Evolutionary conservation across 2,888 invertebrate species (phyloP).

Genomic region (Agriopis leucophaearia): DNA sequence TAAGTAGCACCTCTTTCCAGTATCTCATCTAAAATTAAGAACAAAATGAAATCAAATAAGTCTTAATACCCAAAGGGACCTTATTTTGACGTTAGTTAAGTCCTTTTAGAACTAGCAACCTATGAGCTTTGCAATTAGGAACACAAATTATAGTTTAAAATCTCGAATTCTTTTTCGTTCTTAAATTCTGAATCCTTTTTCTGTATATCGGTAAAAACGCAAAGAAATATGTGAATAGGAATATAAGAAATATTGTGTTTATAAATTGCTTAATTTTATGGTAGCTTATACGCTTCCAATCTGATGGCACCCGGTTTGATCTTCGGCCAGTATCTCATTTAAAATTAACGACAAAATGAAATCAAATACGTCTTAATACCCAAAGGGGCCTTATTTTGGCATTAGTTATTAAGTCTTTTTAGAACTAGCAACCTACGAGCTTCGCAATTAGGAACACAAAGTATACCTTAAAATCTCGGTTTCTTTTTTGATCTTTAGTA

Average conservation of each 20-base stretch:
- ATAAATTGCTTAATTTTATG: too few relatives aligned
- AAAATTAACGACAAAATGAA: slow-evolving; percentile 12
- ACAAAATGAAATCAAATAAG: slow-evolving; percentile 1
- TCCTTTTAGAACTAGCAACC: background rate
- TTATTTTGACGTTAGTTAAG: slow-evolving; percentile 4
- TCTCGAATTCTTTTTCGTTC: background rate
- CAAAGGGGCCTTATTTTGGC: slow-evolving; percentile 1
- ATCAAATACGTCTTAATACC: background rate
- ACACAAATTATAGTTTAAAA: slow-evolving; percentile 3
- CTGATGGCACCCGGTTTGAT: too few relatives aligned
- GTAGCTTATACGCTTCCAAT: too few relatives aligned
- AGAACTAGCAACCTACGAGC: background rate
- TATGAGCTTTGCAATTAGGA: background rate
- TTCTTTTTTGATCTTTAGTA: background rate
- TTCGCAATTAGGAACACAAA: background rate
- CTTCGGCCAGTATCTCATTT: background rate
- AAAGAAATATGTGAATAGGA: background rate
- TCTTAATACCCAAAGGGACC: background rate
- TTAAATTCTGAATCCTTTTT: background rate
- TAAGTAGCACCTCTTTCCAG: slow-evolving; percentile 1
- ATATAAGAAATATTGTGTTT: too few relatives aligned
- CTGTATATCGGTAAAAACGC: too few relatives aligned
- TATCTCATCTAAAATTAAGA: slow-evolving; percentile 7
- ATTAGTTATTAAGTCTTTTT: background rate
- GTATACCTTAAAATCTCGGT: background rate